Base-by-base conservation (phyloP, 2,113 vertebrate genomes). In the Gymnarchus niloticus region DNA sequence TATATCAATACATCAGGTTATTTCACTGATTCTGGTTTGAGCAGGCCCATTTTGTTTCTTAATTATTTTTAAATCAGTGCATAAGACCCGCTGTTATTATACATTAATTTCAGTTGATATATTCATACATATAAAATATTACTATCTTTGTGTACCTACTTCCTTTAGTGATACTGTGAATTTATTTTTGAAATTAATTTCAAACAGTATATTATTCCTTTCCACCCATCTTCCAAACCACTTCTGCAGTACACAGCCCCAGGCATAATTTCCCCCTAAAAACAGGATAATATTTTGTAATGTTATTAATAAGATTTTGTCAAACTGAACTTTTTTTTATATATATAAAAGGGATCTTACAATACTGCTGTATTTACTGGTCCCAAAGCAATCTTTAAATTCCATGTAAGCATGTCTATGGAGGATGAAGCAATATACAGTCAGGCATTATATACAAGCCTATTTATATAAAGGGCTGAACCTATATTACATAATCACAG, bases 381-480 rank as follows among this genome's bases (percentile, higher is more conserved):
- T 54, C 80, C 51, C 28, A 25, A 25, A 54, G n/a, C 80, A 82
- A 33, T 25, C 46, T 48, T 82, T 37, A 33, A 56, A 33, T 6
- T n/a, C 46, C 37, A 23, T 1, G 4, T 21, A 51, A 37, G 21
- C 7, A 9, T 48, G 77, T 81, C 44, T 48, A 44, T 28, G 25
- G n/a, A 81, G 77, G 12, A 51, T 41, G n/a, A 51, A 8, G 25
- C n/a, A n/a, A 54, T 28, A 48, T 81, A 54, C 17, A 77, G 44
- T 54, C 12, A 81, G 49, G 57, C 49, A 83, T 83, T 44, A 83
- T 86, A 86, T 83, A 86, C 80, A 86, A 65, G 57, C 57, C 9
- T 83, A 86, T 86, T 69, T 86, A 73, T 61, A 86, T 28, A 44
- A 56, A 10, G 57, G 56, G 84, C 54, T 85, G 65, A 41, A 56